Base-by-base conservation (phyloP, 2,888 invertebrate species). In the Melanchra persicariae region DNA sequence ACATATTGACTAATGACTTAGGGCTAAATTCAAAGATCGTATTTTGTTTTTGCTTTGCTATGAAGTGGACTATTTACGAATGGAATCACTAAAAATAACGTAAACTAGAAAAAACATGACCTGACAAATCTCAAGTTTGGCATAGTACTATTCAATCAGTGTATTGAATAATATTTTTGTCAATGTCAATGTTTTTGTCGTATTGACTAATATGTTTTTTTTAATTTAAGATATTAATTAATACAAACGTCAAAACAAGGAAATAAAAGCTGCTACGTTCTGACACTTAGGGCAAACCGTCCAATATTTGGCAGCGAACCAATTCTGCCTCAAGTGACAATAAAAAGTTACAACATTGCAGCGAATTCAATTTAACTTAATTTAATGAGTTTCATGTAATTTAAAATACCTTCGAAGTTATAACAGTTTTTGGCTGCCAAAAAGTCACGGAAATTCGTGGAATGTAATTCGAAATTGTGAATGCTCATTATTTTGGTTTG, bases 231-330 rank as follows among this genome's bases (percentile, higher is more conserved):
- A 22, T 51, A 51, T 3, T 22, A 7, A 17, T 17, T 52, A 10
- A 52, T 10, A 15, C 17, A 24, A 60, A 60, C 17, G 5, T 60
- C 34, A 55, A 70, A 68, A 70, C 43, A 52, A 34, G 19, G 51
- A 62, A 60, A 74, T 66, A 74, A 57, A 74, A 65, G 26, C 63
- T 45, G 2, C 22, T 66, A 54, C 61, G 68, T 54, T 30, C 9
- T 47, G 52, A 22, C 58, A 59, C 47, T n/a, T 26, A 40, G 40
- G 65, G 59, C 70, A 52, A 68, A 62, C 26, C 19, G n/a, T 15
- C 63, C 77, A 65, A 64, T 77, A 69, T 58, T 70, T 85, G 83
- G 83, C 85, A 79, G 37, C 15, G 37, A 1, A 51, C 83, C 85
- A 84, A 80, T 66, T 58, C 22, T 12, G 57, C 64, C 59, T 17